Base-by-base conservation (phyloP, 1,140 invertebrate species). In the Dendroctonus valens region DNA sequence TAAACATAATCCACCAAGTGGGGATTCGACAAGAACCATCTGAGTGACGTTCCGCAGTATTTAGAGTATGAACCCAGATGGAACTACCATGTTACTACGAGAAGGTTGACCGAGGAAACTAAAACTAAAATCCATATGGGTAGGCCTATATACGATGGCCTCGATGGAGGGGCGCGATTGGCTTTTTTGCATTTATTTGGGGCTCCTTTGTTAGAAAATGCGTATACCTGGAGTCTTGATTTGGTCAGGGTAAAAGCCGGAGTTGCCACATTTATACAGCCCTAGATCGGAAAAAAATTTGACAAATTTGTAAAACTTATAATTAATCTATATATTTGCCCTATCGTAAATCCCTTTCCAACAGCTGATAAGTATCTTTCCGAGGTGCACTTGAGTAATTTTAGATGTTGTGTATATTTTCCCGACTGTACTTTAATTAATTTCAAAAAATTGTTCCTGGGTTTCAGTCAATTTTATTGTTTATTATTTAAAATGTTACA, bases 161-260 rank as follows among this genome's bases (percentile, higher is more conserved):
- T 40, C 26, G 55, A 37, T 62, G 50, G 61, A 37, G 61, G 61
- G 61, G 61, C 41, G 15, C n/a, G 9, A 8, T 53, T 11, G 59
- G 12, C 50, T 62, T 62, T 62, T 52, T 62, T 52, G 12, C 51
- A 40, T 37, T 63, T 41, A 49, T 48, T 63, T 54, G 61, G 61
- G 61, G 50, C 42, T 55, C 61, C 42, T 63, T 63, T 63, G 61
- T 63, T 63, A 62, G 49, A 42, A 62, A 62, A 62, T 48, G 39
- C 41, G 61, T 63, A 42, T 63, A 63, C 61, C 61, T 63, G 61
- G 61, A n/a, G 61, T 11, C 39, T 53, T 53, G 42, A 52, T 44
- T 26, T 11, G 11, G 41, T 5, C 41, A 48, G 26, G 59, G n/a
- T 12, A 53, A 46, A 15, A n/a, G 41, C n/a, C 51, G 15, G 15